A percentile compares a stretch with the other conserved stretches of the same genome.
Conservation (phyloP, 1,140 invertebrate species). For the Musca domestica region DNA sequence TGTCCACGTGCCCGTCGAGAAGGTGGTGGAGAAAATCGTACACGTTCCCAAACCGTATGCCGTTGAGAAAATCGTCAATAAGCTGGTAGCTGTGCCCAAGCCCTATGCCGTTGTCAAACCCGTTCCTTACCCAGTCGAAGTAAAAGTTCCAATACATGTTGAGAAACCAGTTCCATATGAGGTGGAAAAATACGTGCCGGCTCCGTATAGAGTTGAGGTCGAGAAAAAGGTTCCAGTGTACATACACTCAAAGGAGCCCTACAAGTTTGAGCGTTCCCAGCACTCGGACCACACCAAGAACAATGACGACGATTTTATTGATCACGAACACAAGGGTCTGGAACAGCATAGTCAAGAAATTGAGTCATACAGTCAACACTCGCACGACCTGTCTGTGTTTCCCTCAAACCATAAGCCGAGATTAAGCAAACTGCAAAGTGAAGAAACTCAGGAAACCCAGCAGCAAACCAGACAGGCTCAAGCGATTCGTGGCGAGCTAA, state of each 20-base stretch:
- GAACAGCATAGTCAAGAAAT: constrained; percentile 2
- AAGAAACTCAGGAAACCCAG: neutral
- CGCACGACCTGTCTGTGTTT: constrained; percentile 20
- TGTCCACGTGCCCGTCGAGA: constrained; percentile 46
- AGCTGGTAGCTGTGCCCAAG: constrained; percentile 60
- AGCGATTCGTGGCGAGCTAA: constrained; percentile 16
- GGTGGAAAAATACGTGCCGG: constrained; percentile 59
- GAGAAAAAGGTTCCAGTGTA: constrained; percentile 56
- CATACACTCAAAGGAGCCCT: constrained; percentile 36
- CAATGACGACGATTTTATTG: constrained; percentile 8
- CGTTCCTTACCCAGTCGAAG: constrained; percentile 55
- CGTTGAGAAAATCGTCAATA: constrained; percentile 54
- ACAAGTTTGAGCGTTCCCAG: constrained; percentile 23
- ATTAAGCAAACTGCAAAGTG: neutral
- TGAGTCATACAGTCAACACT: constrained; percentile 2
- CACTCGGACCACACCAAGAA: neutral
- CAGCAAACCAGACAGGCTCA: neutral
- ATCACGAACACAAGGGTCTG: constrained; percentile 22
- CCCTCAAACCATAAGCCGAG: constrained; percentile 23
- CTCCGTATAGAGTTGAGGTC: constrained; percentile 57
- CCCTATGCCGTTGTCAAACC: constrained; percentile 59
- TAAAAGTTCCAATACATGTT: constrained; percentile 57
- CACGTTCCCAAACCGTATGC: constrained; percentile 55
- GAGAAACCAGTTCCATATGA: constrained; percentile 55
- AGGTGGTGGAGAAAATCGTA: constrained; percentile 57